phyloP scores from a whole-genome alignment of 2,113 vertebrate species.

The Archocentrus centrarchus region DNA sequence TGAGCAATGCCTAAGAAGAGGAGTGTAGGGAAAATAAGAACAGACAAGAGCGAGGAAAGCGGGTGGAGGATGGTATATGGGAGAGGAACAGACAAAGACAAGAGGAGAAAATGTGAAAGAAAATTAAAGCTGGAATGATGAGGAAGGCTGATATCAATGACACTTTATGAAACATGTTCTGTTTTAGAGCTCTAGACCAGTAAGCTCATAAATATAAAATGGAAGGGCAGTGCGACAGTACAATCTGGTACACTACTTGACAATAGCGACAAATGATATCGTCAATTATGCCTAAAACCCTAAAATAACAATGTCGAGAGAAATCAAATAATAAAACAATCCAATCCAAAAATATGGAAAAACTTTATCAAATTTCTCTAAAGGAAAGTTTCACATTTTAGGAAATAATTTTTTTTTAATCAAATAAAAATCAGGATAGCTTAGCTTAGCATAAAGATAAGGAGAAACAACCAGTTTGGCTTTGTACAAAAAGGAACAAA shows the following conservation, averaged over 20 bases:
- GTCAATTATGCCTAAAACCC: too few species aligned
- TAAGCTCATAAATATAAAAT: background rate
- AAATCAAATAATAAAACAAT: background rate
- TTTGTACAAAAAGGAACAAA: background rate
- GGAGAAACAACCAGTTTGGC: background rate
- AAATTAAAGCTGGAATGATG: background rate
- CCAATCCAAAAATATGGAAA: background rate
- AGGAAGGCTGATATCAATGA: background rate
- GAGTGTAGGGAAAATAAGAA: background rate
- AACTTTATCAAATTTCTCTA: background rate
- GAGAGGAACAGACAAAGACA: background rate
- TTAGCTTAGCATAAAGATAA: background rate
- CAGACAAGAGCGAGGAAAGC: background rate
- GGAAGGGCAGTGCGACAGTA: background rate
- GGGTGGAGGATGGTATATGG: background rate
- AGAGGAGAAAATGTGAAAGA: background rate
- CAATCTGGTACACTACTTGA: background rate
- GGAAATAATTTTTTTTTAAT: background rate
- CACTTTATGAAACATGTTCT: background rate
- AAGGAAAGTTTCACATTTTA: background rate
- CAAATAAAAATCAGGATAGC: background rate
- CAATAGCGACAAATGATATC: background rate
- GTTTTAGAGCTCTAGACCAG: background rate
- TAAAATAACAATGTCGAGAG: background rate
- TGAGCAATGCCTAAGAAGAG: slow-evolving; percentile 14